Evolutionary conservation across 2,113 vertebrate genomes (phyloP), one percentile per base, ranked within the genome.

Genomic region (Gymnocephalus cernua): DNA sequence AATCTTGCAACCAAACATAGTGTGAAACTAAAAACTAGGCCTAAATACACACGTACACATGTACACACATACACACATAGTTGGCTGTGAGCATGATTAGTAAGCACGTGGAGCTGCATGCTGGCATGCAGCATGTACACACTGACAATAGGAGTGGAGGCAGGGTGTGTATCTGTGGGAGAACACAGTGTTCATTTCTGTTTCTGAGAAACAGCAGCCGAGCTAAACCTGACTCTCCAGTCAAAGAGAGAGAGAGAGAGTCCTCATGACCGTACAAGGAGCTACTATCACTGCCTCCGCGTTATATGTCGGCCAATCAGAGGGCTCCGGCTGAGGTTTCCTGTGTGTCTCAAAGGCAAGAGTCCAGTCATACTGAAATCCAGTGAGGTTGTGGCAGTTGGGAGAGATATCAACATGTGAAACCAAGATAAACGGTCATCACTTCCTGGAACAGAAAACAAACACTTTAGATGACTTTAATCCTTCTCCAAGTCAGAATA

Each of bases 251-350:
- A 84, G 23, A 59, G 75, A 59, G 78, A 57, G 81, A 64, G 77
- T 38, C 82, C 67, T 76, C 72, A 32, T 81, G 82, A 44, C 93
- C 91, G 82, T 86, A 93, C 53, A 93, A 89, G 93, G 93, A 87
- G 87, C 87, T 86, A 81, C 93, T 87, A 85, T 80, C 71, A 69
- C 61, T 16, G 50, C n/a, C 48, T 61, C 51, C 90, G 90, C 74
- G 86, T 91, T 91, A 71, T 69, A 2, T 14, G 0, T 1, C 23
- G 47, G 85, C 92, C 90, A 92, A 91, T 92, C 80, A 59, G 15
- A 64, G 23, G 11, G 18, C 62, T 2, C 19, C 1, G 1, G 45
- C 79, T 18, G 65, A 53, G 25, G 68, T 48, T 81, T 71, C 73
- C 75, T 80, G 65, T 72, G 67, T 13, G 63, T 74, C 2, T 83